These are phyloP conservation scores for Tribolium freemani DNA, from an alignment of 2,888 invertebrate genomes.

Conservation along the genomic window DNA sequence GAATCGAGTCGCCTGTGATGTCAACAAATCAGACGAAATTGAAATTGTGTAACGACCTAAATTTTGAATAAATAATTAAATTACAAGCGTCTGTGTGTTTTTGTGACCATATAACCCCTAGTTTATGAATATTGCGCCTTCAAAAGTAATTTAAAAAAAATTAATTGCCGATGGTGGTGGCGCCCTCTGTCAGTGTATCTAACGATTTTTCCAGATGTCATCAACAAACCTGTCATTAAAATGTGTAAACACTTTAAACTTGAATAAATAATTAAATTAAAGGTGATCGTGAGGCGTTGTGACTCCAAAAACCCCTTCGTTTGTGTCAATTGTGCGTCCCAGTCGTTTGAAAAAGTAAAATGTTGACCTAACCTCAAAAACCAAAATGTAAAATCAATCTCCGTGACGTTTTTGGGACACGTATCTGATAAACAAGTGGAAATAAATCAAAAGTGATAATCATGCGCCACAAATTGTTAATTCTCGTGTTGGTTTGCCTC, in stretches of 20 bases:
- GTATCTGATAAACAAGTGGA: conserved; percentile 23
- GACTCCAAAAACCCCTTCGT: neutral
- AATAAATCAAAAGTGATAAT: conserved; percentile 31
- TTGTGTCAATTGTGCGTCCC: neutral
- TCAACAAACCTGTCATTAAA: too few relatives aligned
- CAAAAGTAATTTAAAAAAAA: too few relatives aligned
- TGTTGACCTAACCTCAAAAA: conserved; percentile 19
- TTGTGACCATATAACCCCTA: too few relatives aligned
- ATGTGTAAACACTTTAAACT: neutral
- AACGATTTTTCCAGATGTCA: neutral
- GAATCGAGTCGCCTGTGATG: neutral
- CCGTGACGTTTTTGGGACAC: conserved; percentile 43
- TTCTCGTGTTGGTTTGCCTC: conserved; percentile 55
- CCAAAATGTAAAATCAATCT: conserved; percentile 41
- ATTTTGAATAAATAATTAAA: neutral
- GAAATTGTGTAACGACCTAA: too few relatives aligned
- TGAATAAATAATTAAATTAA: too few relatives aligned
- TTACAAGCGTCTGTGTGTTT: neutral
- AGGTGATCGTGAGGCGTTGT: neutral
- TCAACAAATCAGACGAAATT: neutral
- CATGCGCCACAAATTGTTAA: conserved; percentile 55
- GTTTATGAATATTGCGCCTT: too few relatives aligned
- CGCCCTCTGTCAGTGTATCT: neutral
- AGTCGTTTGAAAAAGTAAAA: neutral
- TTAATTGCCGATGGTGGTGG: neutral